Percentiles rank a stretch among this genome's conserved stretches.
phyloP scores from a whole-genome alignment of 2,888 invertebrate genomes.

The Halictus ligatus region DNA sequence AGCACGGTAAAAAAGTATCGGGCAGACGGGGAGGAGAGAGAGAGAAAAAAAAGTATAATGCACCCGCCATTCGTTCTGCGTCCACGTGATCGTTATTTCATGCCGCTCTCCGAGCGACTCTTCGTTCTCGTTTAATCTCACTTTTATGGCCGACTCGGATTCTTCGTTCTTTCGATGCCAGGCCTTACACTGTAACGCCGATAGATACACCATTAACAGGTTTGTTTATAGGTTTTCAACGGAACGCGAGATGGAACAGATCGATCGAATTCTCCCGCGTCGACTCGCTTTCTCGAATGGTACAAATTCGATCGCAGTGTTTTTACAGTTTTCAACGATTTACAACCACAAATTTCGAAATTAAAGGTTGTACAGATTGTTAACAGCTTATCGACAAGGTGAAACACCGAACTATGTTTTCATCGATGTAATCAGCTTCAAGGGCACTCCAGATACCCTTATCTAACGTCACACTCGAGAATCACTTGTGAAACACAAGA shows the following conservation, averaged over 20 bases:
- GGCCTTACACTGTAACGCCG: no score
- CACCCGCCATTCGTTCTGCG: slow-evolving; percentile 26
- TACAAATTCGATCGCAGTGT: no score
- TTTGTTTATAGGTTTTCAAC: slow-evolving; percentile 4
- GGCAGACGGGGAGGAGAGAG: slow-evolving; percentile 29
- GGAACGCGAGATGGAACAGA: no score
- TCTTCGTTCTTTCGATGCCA: neutral
- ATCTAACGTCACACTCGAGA: neutral
- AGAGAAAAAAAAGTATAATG: slow-evolving; percentile 36
- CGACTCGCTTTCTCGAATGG: no score
- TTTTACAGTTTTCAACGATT: neutral
- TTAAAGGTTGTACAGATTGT: neutral
- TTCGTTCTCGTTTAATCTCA: slow-evolving; percentile 19
- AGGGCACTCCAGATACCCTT: neutral
- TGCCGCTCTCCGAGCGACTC: slow-evolving; percentile 22
- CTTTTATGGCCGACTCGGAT: neutral
- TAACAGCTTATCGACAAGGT: neutral
- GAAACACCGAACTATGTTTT: neutral
- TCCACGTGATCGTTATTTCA: slow-evolving; percentile 43
- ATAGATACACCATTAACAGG: neutral
- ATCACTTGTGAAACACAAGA: neutral
- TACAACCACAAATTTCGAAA: neutral
- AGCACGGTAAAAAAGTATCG: slow-evolving; percentile 54
- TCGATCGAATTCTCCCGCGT: neutral
- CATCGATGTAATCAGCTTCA: neutral